A percentile compares a stretch with the other conserved stretches of the same genome.
Conservation (phyloP, 2,888 invertebrate species). For the Epirrhoe tristata region DNA sequence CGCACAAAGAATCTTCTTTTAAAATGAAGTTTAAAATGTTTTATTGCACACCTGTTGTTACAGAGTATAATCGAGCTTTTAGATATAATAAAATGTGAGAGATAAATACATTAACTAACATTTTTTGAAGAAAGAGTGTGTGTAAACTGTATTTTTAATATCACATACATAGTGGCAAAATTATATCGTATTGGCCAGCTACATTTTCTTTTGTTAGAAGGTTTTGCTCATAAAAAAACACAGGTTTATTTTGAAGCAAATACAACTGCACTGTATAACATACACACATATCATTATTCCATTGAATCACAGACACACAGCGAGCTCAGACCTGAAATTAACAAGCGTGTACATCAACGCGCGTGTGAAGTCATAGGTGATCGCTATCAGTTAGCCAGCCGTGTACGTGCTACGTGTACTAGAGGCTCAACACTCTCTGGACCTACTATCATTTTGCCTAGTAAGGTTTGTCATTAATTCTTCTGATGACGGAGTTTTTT, state of each 20-base stretch:
- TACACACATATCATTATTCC: too few relatives aligned
- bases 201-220: too few relatives aligned
- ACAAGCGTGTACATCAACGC: conserved; percentile 43
- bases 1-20: neutral
- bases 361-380: conserved; percentile 73
- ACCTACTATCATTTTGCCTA: too few relatives aligned
- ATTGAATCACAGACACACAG: neutral
- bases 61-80: conserved; percentile 27
- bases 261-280: too few relatives aligned
- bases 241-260: too few relatives aligned
- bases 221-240: too few relatives aligned
- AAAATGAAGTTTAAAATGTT: conserved; percentile 10
- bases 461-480: too few relatives aligned
- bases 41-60: conserved; percentile 20
- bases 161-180: too few relatives aligned
- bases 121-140: neutral
- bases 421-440: too few relatives aligned
- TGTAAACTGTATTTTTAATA: too few relatives aligned
- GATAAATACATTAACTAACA: conserved; percentile 1
- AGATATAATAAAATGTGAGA: conserved; percentile 22
- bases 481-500: too few relatives aligned
- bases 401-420: neutral
- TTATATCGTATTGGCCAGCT: too few relatives aligned
- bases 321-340: conserved; percentile 18
- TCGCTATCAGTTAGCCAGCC: conserved; percentile 69